Evolutionary conservation across 2,888 invertebrate genomes (phyloP).

Genomic region (Cryptus viduatorius): DNA sequence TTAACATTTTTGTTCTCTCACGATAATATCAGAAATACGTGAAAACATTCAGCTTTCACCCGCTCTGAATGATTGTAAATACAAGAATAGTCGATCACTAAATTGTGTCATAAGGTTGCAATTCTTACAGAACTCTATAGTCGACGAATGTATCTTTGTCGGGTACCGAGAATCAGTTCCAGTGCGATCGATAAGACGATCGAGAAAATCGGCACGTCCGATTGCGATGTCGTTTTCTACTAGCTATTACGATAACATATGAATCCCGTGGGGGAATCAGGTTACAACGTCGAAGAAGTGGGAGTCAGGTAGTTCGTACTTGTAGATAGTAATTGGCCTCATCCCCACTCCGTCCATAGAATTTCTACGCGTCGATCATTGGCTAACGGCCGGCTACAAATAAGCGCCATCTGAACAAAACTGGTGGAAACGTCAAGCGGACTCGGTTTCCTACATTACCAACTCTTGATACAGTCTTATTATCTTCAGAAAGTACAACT

Average conservation of each 20-base stretch:
- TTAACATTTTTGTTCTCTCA: neutral
- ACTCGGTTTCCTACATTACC: neutral
- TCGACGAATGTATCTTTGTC: neutral
- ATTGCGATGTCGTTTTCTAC: constrained; percentile 43
- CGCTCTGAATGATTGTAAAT: neutral
- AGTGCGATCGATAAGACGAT: constrained; percentile 3
- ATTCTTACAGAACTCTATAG: neutral
- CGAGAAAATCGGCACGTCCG: constrained; percentile 25
- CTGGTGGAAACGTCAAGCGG: neutral
- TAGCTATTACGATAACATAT: constrained; percentile 37
- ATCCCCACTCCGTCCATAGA: constrained; percentile 35
- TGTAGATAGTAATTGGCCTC: constrained; percentile 37
- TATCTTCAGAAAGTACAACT: neutral
- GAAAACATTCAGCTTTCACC: neutral
- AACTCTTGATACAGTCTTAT: neutral
- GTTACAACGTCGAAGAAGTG: constrained; percentile 21
- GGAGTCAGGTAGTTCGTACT: constrained; percentile 4
- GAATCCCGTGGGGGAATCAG: constrained; percentile 14
- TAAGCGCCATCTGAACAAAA: constrained; percentile 28
- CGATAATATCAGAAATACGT: neutral
- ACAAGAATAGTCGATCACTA: neutral
- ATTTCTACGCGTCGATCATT: constrained; percentile 39
- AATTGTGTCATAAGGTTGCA: neutral
- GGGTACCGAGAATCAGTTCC: neutral
- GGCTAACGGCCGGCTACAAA: neutral